These are phyloP conservation scores for Bruchidius siliquastri DNA, from an alignment of 2,888 invertebrate genomes.

Conservation along the genomic window DNA sequence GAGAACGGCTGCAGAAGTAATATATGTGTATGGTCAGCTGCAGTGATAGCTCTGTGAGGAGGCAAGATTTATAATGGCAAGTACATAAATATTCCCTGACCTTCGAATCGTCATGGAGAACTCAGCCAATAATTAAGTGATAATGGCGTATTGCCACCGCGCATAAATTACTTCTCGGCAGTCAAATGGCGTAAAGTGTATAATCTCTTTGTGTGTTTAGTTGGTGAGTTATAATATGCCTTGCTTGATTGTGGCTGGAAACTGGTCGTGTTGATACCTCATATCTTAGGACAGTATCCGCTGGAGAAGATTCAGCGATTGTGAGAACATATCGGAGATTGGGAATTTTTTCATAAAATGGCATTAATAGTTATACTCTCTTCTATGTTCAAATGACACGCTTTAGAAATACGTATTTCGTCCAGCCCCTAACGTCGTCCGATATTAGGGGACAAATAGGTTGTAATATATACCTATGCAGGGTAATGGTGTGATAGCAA, in stretches of 20 bases:
- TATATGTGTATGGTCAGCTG: background rate
- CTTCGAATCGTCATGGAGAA: background rate
- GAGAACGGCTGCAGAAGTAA: no score
- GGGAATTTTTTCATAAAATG: no score
- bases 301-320: no score
- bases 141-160: conserved; percentile 8
- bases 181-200: background rate
- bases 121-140: conserved; percentile 15
- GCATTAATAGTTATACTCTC: no score
- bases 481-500: no score
- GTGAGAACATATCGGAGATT: no score
- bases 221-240: conserved; percentile 1
- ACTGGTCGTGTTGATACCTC: background rate
- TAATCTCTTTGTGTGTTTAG: background rate
- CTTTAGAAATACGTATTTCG: no score
- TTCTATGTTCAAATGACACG: no score
- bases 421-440: no score
- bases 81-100: background rate
- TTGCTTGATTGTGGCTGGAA: background rate
- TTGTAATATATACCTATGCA: no score
- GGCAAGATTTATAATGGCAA: background rate
- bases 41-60: background rate
- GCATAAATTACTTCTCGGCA: conserved; percentile 1
- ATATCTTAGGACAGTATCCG: background rate
- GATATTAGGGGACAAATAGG: no score